These are phyloP conservation scores for Poecilia velifera DNA, from an alignment of 2,797 vertebrate genomes.

Conservation along the genomic window DNA sequence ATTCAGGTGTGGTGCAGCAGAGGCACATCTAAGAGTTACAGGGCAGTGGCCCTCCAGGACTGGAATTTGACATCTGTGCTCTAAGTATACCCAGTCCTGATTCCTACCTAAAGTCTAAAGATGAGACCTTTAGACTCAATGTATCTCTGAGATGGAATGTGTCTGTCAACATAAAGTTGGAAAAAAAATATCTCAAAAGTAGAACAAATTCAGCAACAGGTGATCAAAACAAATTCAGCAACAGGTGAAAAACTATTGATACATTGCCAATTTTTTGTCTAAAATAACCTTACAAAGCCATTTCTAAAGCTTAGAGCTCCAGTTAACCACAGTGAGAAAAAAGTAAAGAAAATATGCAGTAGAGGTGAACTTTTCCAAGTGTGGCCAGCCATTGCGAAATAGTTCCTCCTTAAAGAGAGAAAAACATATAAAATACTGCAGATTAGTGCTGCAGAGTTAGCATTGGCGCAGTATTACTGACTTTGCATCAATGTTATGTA, in stretches of 20 bases:
- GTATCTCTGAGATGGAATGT: background rate
- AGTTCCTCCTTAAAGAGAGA: background rate
- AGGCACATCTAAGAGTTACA: too few relatives aligned
- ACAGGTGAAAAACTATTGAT: background rate
- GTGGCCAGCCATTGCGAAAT: background rate
- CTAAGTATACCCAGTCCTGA: background rate
- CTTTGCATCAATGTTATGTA: background rate
- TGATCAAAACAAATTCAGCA: background rate
- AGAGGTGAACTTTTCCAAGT: background rate
- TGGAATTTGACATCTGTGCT: too few relatives aligned
- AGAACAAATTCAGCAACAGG: background rate
- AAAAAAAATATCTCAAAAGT: background rate
- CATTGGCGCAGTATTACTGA: background rate
- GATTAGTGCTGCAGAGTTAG: background rate
- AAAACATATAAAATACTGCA: background rate
- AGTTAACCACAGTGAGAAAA: background rate
- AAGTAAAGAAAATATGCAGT: background rate
- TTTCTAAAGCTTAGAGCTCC: background rate
- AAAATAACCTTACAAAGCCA: background rate
- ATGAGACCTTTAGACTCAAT: background rate
- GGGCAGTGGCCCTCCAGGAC: too few relatives aligned
- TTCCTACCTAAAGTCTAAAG: background rate
- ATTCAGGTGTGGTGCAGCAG: too few relatives aligned
- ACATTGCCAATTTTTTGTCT: background rate
- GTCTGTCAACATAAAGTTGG: background rate